A percentile compares a stretch with the other conserved stretches of the same genome.
These are phyloP conservation scores for Sandelia bainsii DNA, from an alignment of 2,797 vertebrate genomes.

Conservation along the genomic window DNA sequence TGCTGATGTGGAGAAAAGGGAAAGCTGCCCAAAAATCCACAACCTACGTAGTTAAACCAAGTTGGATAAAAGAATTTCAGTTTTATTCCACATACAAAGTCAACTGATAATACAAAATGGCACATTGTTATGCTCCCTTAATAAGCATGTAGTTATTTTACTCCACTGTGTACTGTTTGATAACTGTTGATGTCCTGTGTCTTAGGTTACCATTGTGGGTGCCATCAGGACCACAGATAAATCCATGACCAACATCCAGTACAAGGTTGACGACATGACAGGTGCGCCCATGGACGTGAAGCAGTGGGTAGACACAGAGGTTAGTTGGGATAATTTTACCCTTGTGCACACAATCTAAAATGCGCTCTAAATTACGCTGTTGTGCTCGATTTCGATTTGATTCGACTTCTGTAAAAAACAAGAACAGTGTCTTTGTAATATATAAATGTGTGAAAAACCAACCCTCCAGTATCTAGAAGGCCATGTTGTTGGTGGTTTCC, in stretches of 20 bases:
- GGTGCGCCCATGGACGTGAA: constrained; percentile 93
- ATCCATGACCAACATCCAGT: constrained; percentile 96
- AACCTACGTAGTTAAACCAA: background rate
- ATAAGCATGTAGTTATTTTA: background rate
- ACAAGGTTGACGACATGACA: constrained; percentile 98
- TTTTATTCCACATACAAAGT: background rate
- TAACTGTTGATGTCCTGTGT: constrained; percentile 5
- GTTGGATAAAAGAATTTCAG: background rate
- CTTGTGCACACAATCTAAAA: background rate
- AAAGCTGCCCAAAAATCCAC: background rate
- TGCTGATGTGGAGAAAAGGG: too few relatives aligned
- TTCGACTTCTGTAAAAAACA: too few relatives aligned
- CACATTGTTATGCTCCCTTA: background rate
- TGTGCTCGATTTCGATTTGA: too few relatives aligned
- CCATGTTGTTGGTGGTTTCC: background rate
- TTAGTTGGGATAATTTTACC: constrained; percentile 65
- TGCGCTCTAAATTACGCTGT: background rate
- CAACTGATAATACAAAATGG: background rate
- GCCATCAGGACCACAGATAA: constrained; percentile 94
- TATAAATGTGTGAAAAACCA: background rate
- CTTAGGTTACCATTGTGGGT: constrained; percentile 92
- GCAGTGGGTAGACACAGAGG: constrained; percentile 98
- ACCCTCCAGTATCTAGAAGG: background rate
- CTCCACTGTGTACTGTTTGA: background rate
- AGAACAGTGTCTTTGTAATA: too few relatives aligned